A percentile compares a stretch with the other conserved stretches of the same genome.
phyloP scores from a whole-genome alignment of 2,113 vertebrate species.

The Lates calcarifer region DNA sequence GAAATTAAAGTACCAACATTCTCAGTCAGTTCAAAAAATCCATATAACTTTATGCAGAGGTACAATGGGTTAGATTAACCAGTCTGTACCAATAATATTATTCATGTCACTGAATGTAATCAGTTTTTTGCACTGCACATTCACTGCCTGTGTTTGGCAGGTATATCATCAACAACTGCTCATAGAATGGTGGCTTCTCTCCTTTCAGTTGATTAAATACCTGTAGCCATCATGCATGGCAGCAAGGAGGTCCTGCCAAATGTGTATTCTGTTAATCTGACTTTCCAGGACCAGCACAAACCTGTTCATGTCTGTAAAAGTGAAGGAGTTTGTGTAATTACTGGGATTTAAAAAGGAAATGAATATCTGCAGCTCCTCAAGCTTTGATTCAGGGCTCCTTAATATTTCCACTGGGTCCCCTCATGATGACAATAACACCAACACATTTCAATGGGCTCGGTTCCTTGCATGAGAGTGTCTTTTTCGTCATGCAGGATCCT shows the following conservation, averaged over 20 bases:
- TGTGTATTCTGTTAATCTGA: neutral
- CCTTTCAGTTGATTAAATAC: neutral
- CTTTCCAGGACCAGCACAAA: neutral
- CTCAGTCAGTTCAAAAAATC: neutral
- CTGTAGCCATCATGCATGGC: neutral
- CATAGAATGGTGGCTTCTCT: neutral
- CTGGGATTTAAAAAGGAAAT: neutral
- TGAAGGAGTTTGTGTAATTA: neutral
- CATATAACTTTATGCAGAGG: neutral
- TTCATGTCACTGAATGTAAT: neutral
- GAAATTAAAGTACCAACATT: neutral
- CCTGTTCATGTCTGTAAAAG: neutral
- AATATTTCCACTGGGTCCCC: neutral
- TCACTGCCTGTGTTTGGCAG: neutral
- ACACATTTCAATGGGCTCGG: neutral
- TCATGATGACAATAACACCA: conserved; percentile 14
- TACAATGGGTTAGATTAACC: neutral
- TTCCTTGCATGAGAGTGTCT: neutral
- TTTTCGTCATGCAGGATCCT: conserved; percentile 12
- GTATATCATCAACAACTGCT: neutral
- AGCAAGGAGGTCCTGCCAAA: neutral
- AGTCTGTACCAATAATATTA: neutral
- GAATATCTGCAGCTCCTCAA: neutral
- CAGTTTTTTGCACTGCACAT: neutral
- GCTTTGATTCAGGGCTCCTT: neutral